Evolutionary conservation across 2,888 invertebrate species (phyloP).

Genomic region (Leptinotarsa haldemani): DNA sequence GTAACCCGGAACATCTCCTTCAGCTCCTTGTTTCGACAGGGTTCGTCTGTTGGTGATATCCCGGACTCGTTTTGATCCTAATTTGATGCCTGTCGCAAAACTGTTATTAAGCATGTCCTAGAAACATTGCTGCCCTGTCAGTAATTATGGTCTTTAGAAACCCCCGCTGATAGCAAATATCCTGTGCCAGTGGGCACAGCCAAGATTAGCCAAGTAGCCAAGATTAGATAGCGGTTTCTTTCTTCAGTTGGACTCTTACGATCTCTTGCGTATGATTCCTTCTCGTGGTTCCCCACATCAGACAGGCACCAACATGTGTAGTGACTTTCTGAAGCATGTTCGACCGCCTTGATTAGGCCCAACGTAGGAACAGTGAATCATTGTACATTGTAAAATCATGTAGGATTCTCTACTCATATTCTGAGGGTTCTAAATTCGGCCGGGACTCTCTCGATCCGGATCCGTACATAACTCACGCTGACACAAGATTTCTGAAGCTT

Average conservation of each 20-base stretch:
- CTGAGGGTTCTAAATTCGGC: background rate
- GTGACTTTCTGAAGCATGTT: slow-evolving; percentile 41
- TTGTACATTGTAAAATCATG: background rate
- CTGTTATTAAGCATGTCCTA: too few species aligned
- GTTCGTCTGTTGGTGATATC: slow-evolving; percentile 7
- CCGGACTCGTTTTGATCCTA: background rate
- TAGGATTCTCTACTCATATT: background rate
- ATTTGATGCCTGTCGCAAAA: background rate
- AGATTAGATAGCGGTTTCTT: background rate
- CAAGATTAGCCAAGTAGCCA: too few species aligned
- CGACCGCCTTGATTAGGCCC: slow-evolving; percentile 38
- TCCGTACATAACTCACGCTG: background rate
- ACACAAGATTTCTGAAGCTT: background rate
- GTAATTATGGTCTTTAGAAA: slow-evolving; percentile 30
- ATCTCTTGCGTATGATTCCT: background rate
- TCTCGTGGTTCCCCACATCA: slow-evolving; percentile 29
- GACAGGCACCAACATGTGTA: slow-evolving; percentile 18
- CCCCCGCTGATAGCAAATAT: slow-evolving; percentile 23
- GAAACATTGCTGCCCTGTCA: slow-evolving; percentile 30
- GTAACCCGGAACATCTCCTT: background rate
- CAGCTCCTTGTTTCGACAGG: background rate
- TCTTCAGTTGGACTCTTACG: background rate
- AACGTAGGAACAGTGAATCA: background rate
- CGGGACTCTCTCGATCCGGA: background rate
- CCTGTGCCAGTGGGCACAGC: background rate